These are phyloP conservation scores for Rhodophaea formosa DNA, from an alignment of 2,888 invertebrate species.

Conservation along the genomic window DNA sequence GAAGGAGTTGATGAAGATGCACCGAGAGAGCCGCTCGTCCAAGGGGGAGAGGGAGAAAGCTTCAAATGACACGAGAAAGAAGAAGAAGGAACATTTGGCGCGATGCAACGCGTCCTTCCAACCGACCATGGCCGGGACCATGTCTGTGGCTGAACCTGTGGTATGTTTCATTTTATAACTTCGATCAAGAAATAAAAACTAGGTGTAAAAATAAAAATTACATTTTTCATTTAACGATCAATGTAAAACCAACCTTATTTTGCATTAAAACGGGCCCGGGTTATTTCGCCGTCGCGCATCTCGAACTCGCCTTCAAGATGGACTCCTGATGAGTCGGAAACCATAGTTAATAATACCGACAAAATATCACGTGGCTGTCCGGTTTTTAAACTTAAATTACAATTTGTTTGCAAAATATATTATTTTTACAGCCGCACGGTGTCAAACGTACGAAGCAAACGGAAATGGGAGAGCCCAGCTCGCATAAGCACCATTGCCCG, in stretches of 20 bases:
- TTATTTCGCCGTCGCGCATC: too few relatives aligned
- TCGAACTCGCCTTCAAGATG: too few relatives aligned
- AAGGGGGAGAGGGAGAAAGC: constrained; percentile 46
- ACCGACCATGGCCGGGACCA: constrained; percentile 39
- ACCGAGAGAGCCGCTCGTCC: constrained; percentile 81
- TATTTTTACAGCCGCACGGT: constrained; percentile 40
- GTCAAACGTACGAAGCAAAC: constrained; percentile 44
- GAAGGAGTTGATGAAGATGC: constrained; percentile 86
- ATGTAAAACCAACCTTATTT: too few relatives aligned
- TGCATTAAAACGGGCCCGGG: too few relatives aligned
- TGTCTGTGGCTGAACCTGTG: constrained; percentile 22
- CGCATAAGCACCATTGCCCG: constrained; percentile 47
- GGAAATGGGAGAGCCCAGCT: constrained; percentile 27
- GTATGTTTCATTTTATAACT: constrained; percentile 18
- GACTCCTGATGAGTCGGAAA: too few relatives aligned
- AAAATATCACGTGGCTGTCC: too few relatives aligned
- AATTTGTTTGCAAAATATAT: neutral
- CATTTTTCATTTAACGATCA: too few relatives aligned
- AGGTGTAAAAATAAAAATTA: too few relatives aligned
- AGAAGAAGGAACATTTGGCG: constrained; percentile 69
- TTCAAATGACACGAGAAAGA: constrained; percentile 54
- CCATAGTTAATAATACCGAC: too few relatives aligned
- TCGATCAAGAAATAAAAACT: too few relatives aligned
- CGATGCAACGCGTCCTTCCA: constrained; percentile 63
- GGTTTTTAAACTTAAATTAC: too few relatives aligned